Evolutionary conservation across 2,113 vertebrate genomes (phyloP).

Genomic region (Percina caprodes): DNA sequence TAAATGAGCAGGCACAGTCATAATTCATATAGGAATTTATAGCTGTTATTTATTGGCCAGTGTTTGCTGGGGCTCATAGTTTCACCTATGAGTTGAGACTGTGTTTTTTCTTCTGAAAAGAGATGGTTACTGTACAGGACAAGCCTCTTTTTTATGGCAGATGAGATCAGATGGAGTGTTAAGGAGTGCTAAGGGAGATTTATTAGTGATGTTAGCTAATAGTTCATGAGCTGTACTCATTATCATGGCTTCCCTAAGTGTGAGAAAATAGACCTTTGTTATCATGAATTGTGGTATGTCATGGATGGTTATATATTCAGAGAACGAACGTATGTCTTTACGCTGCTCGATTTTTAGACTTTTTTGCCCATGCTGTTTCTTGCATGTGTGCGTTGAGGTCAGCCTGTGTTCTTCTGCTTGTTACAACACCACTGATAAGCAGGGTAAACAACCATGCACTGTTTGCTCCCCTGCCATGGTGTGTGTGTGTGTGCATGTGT

Average conservation of each 20-base stretch:
- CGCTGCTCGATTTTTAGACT: neutral
- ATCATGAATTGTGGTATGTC: neutral
- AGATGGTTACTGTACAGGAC: slow-evolving; percentile 51
- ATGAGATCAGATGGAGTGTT: slow-evolving; percentile 67
- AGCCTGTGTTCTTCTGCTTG: slow-evolving; percentile 72
- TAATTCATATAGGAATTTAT: slow-evolving; percentile 70
- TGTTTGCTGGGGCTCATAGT: slow-evolving; percentile 45
- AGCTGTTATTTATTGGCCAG: slow-evolving; percentile 64
- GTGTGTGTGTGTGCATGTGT: slow-evolving; percentile 8
- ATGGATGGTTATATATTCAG: neutral
- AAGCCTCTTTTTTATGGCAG: slow-evolving; percentile 63
- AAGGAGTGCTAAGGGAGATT: slow-evolving; percentile 53
- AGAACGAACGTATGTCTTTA: neutral
- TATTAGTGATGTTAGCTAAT: slow-evolving; percentile 52
- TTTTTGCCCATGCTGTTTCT: slow-evolving; percentile 42
- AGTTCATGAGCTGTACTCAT: slow-evolving; percentile 46
- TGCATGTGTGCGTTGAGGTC: slow-evolving; percentile 49
- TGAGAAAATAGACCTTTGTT: neutral
- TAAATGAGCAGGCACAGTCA: slow-evolving; percentile 58
- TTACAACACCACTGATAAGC: slow-evolving; percentile 82
- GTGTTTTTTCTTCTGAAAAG: slow-evolving; percentile 29
- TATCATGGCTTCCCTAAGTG: slow-evolving; percentile 2
- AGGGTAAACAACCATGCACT: slow-evolving; percentile 74
- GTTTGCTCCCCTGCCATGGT: slow-evolving; percentile 67
- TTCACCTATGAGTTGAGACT: slow-evolving; percentile 27